Percentiles rank a stretch among this genome's conserved stretches.
phyloP scores from a whole-genome alignment of 2,888 invertebrate species.

The Trachelus iudaicus region DNA sequence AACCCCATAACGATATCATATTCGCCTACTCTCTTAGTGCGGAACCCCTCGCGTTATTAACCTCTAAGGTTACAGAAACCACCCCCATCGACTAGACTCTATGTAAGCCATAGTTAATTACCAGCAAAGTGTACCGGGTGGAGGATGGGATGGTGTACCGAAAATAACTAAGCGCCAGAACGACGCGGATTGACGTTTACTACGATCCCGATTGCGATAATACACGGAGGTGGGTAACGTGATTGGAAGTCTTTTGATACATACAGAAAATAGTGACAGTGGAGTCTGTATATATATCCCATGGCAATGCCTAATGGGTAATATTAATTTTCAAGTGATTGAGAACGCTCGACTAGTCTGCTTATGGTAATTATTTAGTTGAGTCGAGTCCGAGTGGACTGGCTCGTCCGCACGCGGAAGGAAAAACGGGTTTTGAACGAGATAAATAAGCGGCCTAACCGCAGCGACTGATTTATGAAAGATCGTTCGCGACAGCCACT shows the following conservation, averaged over 20 bases:
- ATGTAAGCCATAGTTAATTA: constrained; percentile 57
- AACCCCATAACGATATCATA: constrained; percentile 61
- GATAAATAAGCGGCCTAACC: neutral
- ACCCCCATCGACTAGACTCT: constrained; percentile 42
- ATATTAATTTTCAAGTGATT: neutral
- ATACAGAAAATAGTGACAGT: too few relatives aligned
- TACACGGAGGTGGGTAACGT: too few relatives aligned
- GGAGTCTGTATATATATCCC: neutral
- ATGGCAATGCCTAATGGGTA: neutral
- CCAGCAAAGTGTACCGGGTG: constrained; percentile 47
- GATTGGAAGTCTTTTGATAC: too few relatives aligned
- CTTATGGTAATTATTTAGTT: neutral
- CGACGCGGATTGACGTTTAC: neutral
- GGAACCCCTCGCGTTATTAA: constrained; percentile 56
- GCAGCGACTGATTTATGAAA: constrained; percentile 1
- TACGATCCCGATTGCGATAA: too few relatives aligned
- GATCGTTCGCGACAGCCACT: neutral
- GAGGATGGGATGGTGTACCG: neutral
- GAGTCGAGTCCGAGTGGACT: neutral
- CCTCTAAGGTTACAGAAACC: constrained; percentile 61
- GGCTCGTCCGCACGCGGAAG: neutral
- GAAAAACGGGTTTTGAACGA: neutral
- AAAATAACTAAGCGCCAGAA: neutral
- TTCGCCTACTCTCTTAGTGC: constrained; percentile 37
- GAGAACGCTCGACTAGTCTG: neutral